A percentile compares a stretch with the other conserved stretches of the same genome.
Conservation (phyloP, 1,140 invertebrate genomes). For the Drosophila tristis region DNA sequence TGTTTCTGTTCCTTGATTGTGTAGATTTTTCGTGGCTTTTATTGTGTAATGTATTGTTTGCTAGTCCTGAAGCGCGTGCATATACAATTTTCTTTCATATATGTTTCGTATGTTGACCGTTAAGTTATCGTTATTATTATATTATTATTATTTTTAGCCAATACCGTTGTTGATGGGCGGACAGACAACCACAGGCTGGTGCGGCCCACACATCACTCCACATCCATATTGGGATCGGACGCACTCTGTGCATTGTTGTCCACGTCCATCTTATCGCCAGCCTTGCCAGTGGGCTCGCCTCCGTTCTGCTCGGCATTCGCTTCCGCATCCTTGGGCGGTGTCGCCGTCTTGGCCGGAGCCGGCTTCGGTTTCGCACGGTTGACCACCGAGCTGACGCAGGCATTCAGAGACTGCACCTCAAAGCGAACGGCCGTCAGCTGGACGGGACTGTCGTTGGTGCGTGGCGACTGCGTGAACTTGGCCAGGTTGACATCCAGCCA, state of each 20-base stretch:
- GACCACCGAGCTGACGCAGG: conserved; percentile 82
- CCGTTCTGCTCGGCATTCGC: conserved; percentile 75
- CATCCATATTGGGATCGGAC: conserved; percentile 60
- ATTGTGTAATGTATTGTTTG: conserved; percentile 20
- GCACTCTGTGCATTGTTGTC: conserved; percentile 57
- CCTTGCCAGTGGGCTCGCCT: conserved; percentile 45
- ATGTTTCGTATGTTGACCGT: conserved; percentile 55
- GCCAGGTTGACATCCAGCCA: conserved; percentile 91
- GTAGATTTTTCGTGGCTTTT: conserved; percentile 32
- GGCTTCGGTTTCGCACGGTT: conserved; percentile 84
- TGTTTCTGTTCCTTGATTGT: background rate
- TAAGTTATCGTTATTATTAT: conserved; percentile 51
- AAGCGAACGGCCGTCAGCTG: conserved; percentile 90
- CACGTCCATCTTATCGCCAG: conserved; percentile 70
- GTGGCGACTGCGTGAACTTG: conserved; percentile 86
- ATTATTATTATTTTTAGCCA: conserved; percentile 67
- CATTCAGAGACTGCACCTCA: conserved; percentile 86
- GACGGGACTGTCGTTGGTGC: conserved; percentile 89
- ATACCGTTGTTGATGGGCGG: conserved; percentile 60
- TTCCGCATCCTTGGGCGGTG: conserved; percentile 67
- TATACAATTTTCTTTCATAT: conserved; percentile 56
- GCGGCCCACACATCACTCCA: conserved; percentile 48
- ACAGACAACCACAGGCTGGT: conserved; percentile 19
- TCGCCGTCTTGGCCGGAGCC: conserved; percentile 62
- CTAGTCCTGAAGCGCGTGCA: conserved; percentile 61